A percentile compares a stretch with the other conserved stretches of the same genome.
These are phyloP conservation scores for Oryzias melastigma DNA, from an alignment of 2,113 vertebrate species.

Conservation along the genomic window DNA sequence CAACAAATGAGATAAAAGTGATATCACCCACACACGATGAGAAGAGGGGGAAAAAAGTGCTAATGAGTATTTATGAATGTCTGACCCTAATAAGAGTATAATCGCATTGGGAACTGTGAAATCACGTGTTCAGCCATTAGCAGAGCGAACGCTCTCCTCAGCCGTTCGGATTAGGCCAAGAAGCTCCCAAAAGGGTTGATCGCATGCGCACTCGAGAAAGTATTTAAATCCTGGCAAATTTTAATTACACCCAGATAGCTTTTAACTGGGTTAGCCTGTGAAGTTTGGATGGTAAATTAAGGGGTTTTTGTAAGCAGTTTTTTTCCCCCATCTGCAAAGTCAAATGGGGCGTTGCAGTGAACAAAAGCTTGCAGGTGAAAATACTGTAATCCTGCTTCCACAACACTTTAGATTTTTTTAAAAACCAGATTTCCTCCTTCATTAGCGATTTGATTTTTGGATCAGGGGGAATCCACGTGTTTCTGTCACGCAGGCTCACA, in stretches of 20 bases:
- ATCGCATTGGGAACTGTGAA: constrained; percentile 65
- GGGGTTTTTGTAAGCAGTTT: constrained; percentile 18
- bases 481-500: constrained; percentile 34
- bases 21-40: constrained; percentile 43
- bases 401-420: too few species aligned
- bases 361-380: constrained; percentile 31
- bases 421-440: neutral
- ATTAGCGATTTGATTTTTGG: neutral
- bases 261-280: constrained; percentile 48
- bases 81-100: constrained; percentile 66
- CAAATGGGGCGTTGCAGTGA: constrained; percentile 8
- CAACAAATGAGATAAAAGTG: constrained; percentile 39
- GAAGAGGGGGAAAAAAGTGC: constrained; percentile 12
- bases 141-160: constrained; percentile 46
- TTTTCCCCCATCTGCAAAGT: constrained; percentile 29
- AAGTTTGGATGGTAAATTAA: constrained; percentile 46
- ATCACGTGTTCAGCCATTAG: constrained; percentile 58
- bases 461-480: constrained; percentile 45
- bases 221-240: constrained; percentile 61
- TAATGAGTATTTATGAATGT: constrained; percentile 65
- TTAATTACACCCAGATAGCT: constrained; percentile 56
- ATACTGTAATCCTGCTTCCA: constrained; percentile 5
- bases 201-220: constrained; percentile 30
- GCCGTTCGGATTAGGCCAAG: constrained; percentile 49
- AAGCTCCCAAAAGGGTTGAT: constrained; percentile 55